Evolutionary conservation across 2,888 invertebrate genomes (phyloP).

Genomic region (Mesorhabditis belari): DNA sequence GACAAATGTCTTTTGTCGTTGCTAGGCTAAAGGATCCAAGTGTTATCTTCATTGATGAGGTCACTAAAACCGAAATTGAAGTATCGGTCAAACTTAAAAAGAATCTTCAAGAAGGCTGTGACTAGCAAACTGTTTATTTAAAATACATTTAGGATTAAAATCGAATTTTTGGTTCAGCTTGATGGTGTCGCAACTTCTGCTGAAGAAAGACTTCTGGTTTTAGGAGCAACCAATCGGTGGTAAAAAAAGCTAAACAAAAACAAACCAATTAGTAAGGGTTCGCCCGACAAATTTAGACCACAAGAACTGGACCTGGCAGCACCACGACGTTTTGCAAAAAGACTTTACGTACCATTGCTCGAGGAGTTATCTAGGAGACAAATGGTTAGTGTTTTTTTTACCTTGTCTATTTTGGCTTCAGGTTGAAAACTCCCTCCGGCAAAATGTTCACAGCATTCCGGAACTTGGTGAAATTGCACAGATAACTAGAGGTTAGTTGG

Average conservation of each 20-base stretch:
- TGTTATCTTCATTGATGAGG: conserved; percentile 90
- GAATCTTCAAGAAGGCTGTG: conserved; percentile 86
- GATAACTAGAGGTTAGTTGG: conserved; percentile 65
- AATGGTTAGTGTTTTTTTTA: too few relatives aligned
- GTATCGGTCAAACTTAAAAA: conserved; percentile 53
- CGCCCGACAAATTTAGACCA: conserved; percentile 70
- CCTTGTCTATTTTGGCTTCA: conserved; percentile 55
- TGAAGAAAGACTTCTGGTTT: conserved; percentile 81
- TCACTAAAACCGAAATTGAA: conserved; percentile 1
- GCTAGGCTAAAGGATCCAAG: conserved; percentile 74
- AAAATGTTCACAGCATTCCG: conserved; percentile 62
- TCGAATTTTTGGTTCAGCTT: conserved; percentile 90
- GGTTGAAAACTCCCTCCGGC: too few relatives aligned
- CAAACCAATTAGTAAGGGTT: too few relatives aligned
- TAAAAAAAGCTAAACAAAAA: neutral
- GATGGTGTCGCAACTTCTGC: conserved; percentile 61
- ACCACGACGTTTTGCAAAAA: conserved; percentile 79
- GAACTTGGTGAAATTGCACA: conserved; percentile 67
- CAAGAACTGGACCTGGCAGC: conserved; percentile 96
- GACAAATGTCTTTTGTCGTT: conserved; percentile 85
- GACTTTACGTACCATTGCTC: conserved; percentile 87
- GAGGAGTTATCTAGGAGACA: conserved; percentile 71
- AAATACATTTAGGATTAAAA: conserved; percentile 91
- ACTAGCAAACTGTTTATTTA: too few relatives aligned
- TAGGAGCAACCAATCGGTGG: conserved; percentile 83